A percentile compares a stretch with the other conserved stretches of the same genome.
Conservation (phyloP, 30 jellyfish, hydroid and myxozoan species). For the Phacellophora camtschatica region DNA sequence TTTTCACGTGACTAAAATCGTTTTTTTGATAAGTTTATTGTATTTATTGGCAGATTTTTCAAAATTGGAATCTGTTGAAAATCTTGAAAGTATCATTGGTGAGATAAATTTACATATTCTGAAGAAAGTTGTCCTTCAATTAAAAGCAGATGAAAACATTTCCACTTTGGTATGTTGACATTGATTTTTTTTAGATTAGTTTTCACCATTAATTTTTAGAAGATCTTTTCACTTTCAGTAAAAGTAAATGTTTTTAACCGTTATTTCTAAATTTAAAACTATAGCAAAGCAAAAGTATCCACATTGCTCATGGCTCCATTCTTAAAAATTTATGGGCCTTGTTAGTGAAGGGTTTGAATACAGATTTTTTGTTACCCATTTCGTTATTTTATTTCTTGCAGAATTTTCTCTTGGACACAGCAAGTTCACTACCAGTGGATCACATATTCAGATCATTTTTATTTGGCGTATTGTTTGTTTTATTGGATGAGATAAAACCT, state of each 20-base stretch:
- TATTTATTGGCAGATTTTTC: not conserved
- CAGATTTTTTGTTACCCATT: too few relatives aligned
- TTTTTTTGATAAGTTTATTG: too few relatives aligned
- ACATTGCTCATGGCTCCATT: too few relatives aligned
- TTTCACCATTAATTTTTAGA: not conserved
- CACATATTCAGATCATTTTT: constrained; percentile 10
- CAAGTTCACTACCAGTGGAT: not conserved
- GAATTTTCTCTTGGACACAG: not conserved
- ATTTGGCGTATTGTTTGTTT: not conserved
- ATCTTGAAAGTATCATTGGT: not conserved
- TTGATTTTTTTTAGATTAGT: not conserved
- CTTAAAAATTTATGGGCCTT: too few relatives aligned
- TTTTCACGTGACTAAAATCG: too few relatives aligned
- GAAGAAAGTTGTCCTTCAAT: not conserved
- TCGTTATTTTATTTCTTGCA: not conserved
- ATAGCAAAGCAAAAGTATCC: too few relatives aligned
- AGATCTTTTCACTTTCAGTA: not conserved
- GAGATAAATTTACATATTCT: not conserved
- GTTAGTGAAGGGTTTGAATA: too few relatives aligned
- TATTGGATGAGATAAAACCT: not conserved
- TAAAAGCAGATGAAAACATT: not conserved
- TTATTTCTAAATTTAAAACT: not conserved
- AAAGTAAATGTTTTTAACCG: not conserved
- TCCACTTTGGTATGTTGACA: too few relatives aligned
- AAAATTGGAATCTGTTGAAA: not conserved